These are phyloP conservation scores for Charina bottae DNA, from an alignment of 2,113 vertebrate species.

Conservation along the genomic window DNA sequence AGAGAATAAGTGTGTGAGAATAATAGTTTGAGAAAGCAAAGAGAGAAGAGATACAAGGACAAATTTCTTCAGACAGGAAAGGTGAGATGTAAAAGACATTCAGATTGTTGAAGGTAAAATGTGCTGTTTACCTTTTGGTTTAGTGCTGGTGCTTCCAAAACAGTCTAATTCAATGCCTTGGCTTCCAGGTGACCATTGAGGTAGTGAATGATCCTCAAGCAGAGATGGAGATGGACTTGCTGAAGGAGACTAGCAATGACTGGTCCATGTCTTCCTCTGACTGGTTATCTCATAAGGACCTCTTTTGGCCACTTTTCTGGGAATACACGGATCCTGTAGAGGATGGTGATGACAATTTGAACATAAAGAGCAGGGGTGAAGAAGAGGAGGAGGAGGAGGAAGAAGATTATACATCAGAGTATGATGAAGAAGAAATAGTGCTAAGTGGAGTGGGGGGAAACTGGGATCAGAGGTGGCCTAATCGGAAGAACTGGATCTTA, in stretches of 20 bases:
- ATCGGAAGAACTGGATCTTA: slow-evolving; percentile 79
- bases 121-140: neutral
- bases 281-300: slow-evolving; percentile 82
- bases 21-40: neutral
- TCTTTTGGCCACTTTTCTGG: slow-evolving; percentile 93
- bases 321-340: slow-evolving; percentile 81
- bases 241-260: slow-evolving; percentile 79
- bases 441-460: slow-evolving; percentile 80
- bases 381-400: slow-evolving; percentile 62
- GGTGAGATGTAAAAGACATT: neutral
- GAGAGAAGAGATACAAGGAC: neutral
- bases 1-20: neutral
- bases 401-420: slow-evolving; percentile 80
- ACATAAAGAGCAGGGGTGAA: slow-evolving; percentile 58
- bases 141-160: neutral
- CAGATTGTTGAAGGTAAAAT: neutral
- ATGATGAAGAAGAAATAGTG: slow-evolving; percentile 83
- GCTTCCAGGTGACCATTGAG: slow-evolving; percentile 85
- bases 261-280: slow-evolving; percentile 81
- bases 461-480: slow-evolving; percentile 79
- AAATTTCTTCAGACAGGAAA: neutral
- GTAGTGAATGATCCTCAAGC: slow-evolving; percentile 87
- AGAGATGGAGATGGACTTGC: slow-evolving; percentile 87
- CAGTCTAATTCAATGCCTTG: slow-evolving; percentile 2
- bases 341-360: slow-evolving; percentile 62